Percentiles rank a stretch among this genome's conserved stretches.
These are phyloP conservation scores for Sebastes alutus DNA, from an alignment of 2,797 vertebrate species.

Conservation along the genomic window DNA sequence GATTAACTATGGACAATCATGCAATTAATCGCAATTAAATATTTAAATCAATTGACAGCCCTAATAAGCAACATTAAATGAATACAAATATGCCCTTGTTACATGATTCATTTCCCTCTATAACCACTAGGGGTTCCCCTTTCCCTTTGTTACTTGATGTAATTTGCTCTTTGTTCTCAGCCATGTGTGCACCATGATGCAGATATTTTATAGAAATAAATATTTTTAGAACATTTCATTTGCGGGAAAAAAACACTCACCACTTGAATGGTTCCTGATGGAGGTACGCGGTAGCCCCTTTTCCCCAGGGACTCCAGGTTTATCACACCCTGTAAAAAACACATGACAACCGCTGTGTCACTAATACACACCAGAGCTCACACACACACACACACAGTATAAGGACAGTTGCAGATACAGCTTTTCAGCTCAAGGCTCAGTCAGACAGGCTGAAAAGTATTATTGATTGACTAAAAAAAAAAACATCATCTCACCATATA, in stretches of 20 bases:
- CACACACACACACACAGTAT: not conserved
- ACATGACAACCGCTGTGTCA: slow-evolving; percentile 25
- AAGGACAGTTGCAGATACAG: not conserved
- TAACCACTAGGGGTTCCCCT: slow-evolving; percentile 73
- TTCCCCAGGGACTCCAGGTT: slow-evolving; percentile 98
- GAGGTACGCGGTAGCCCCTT: slow-evolving; percentile 98
- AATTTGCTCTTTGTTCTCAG: slow-evolving; percentile 59
- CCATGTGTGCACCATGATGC: not conserved
- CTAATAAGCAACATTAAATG: not conserved
- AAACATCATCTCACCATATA: slow-evolving; percentile 89
- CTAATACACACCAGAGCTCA: not conserved
- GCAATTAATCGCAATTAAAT: no score
- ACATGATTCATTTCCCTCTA: not conserved
- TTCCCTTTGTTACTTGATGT: not conserved
- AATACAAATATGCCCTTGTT: not conserved
- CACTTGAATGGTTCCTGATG: slow-evolving; percentile 99
- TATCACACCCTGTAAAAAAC: slow-evolving; percentile 91
- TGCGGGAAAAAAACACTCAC: slow-evolving; percentile 77
- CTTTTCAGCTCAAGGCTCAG: slow-evolving; percentile 1
- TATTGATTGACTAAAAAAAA: not conserved
- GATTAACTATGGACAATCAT: no score
- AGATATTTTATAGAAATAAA: not conserved
- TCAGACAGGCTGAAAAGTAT: not conserved
- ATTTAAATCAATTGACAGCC: no score
- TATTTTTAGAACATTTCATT: not conserved